Percentiles rank a stretch among this genome's conserved stretches.
Conservation (phyloP, 2,113 vertebrate species). For the Capreolus pygargus region DNA sequence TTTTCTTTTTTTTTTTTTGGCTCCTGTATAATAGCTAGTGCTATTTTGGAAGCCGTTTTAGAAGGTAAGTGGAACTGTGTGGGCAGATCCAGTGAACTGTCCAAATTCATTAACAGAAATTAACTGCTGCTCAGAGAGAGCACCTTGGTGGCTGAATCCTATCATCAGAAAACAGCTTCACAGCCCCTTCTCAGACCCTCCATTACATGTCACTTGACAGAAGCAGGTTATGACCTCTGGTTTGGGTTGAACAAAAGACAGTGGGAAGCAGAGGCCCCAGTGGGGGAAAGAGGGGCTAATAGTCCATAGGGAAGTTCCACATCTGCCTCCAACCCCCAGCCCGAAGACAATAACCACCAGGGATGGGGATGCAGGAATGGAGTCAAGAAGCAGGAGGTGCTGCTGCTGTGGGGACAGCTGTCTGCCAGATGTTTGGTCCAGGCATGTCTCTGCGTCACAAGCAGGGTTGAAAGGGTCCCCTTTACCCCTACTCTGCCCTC, state of each 20-base stretch:
- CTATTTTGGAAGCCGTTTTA: constrained; percentile 26
- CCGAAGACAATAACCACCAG: accelerated
- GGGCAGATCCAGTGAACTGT: constrained; percentile 13
- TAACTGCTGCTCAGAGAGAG: not conserved
- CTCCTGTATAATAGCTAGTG: not conserved
- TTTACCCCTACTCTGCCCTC: not conserved
- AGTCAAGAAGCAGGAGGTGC: not conserved
- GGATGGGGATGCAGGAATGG: accelerated
- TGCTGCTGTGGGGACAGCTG: not conserved
- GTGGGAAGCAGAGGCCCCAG: not conserved
- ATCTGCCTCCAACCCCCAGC: not conserved
- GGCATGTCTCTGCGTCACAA: not conserved
- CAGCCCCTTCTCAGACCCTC: not conserved
- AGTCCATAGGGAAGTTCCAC: not conserved
- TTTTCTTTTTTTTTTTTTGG: not conserved
- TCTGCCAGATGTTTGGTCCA: not conserved
- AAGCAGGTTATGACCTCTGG: not conserved
- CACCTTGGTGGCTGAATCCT: not conserved
- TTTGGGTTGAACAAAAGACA: not conserved
- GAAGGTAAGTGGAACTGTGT: constrained; percentile 46
- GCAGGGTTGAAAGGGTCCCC: not conserved
- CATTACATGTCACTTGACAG: not conserved
- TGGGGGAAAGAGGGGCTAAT: not conserved
- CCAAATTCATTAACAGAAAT: constrained; percentile 10
- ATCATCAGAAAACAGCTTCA: not conserved